phyloP scores from a whole-genome alignment of 2,888 invertebrate genomes.

The Beris chalybata region DNA sequence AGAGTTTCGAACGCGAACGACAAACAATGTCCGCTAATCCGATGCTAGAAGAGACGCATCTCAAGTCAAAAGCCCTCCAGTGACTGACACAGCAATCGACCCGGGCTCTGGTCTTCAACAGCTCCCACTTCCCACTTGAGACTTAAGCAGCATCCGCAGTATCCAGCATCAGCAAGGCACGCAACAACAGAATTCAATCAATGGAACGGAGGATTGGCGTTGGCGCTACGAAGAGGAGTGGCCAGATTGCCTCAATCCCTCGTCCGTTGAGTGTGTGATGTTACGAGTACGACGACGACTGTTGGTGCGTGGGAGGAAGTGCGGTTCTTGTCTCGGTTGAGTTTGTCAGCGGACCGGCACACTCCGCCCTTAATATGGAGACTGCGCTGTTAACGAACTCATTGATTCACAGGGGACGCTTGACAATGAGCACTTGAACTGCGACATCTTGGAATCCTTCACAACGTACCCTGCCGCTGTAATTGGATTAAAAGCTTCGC shows the following conservation, averaged over 20 bases:
- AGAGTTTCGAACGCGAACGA: constrained; percentile 17
- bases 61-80: constrained; percentile 30
- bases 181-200: not conserved
- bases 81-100: constrained; percentile 22
- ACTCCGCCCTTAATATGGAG: constrained; percentile 21
- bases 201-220: not conserved
- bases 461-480: constrained; percentile 23
- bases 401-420: constrained; percentile 4
- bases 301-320: constrained; percentile 14
- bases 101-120: constrained; percentile 1
- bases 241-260: too few species aligned
- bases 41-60: constrained; percentile 21
- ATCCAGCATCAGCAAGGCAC: not conserved
- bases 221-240: too few species aligned
- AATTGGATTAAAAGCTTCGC: constrained; percentile 38
- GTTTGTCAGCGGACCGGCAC: not conserved
- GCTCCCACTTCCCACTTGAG: not conserved
- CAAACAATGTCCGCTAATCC: constrained; percentile 33
- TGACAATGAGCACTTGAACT: constrained; percentile 23
- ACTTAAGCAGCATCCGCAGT: too few species aligned
- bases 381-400: constrained; percentile 13
- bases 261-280: too few species aligned
- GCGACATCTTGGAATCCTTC: constrained; percentile 29
- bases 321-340: constrained; percentile 1
- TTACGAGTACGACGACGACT: too few species aligned